A percentile compares a stretch with the other conserved stretches of the same genome.
Conservation (phyloP, 2,888 invertebrate genomes). For the Aporophyla lueneburgensis region DNA sequence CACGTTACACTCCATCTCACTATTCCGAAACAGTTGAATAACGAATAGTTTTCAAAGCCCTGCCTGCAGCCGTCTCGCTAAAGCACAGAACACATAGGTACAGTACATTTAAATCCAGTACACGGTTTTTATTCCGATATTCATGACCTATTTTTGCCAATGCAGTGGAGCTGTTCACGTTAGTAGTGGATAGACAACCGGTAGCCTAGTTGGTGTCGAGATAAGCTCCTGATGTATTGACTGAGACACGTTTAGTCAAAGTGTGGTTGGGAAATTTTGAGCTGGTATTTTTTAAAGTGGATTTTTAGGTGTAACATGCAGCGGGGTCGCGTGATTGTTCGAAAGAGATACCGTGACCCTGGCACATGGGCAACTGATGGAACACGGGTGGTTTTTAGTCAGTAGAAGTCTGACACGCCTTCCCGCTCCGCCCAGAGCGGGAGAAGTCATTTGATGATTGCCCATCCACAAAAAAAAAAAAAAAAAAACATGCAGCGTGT, state of each 20-base stretch:
- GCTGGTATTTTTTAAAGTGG: not conserved
- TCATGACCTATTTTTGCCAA: constrained; percentile 62
- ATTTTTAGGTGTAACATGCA: not conserved
- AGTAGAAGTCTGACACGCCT: no score
- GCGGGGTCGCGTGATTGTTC: no score
- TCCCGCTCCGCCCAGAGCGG: no score
- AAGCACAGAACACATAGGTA: constrained; percentile 42
- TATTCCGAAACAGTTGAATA: constrained; percentile 28
- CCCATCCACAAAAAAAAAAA: no score
- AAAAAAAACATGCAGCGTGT: not conserved
- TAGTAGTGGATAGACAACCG: constrained; percentile 41
- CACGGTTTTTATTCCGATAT: constrained; percentile 54
- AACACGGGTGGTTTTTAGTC: no score
- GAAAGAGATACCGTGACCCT: no score
- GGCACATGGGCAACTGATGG: no score
- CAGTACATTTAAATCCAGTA: constrained; percentile 50
- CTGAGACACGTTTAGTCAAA: constrained; percentile 18
- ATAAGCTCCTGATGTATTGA: constrained; percentile 50
- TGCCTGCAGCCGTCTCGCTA: constrained; percentile 8
- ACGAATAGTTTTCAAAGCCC: constrained; percentile 33
- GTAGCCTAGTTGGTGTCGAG: constrained; percentile 47
- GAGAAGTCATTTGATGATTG: no score
- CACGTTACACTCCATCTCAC: not conserved
- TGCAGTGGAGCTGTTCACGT: constrained; percentile 51
- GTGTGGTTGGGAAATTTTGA: not conserved